Evolutionary conservation across 2,113 vertebrate species (phyloP), one percentile per base, ranked within the genome.

Genomic region (Hippocampus comes): DNA sequence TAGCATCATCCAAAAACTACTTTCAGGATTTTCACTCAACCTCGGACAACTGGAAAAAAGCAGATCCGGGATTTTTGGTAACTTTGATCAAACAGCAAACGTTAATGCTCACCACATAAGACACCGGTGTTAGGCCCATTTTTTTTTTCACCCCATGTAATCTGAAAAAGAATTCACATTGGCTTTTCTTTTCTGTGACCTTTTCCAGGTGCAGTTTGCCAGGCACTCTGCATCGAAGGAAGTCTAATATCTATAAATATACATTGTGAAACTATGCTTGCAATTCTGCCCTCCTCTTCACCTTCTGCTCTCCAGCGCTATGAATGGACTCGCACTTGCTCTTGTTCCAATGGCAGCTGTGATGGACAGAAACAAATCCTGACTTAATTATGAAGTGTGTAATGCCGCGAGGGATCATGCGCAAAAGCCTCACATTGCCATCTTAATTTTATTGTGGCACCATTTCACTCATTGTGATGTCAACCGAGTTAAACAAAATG

Each of bases 321-420:
- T 66, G 65, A 81, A 78, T 64, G 60, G 42, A 71, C 41, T 73
- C 71, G 57, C 63, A 74, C 74, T 72, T 74, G 56, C 66, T 74
- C 53, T 71, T 68, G n/a, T 78, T 76, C 38, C 74, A 76, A 77
- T 68, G 75, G 38, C 67, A 80, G 69, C 65, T 77, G 77, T 15
- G 20, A 18, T 34, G 68, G 43, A 61, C 75, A 61, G 12, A 76
- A 69, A 75, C n/a, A 61, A 70, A 76, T 41, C 25, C 18, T 10
- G 23, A 76, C 49, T 61, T 20, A 69, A 77, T 49, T 65, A 48
- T 5, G 20, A 59, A 43, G 61, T 61, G 59, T 34, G 15, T 61
- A 61, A 25, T 3, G 56, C 70, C 70, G 38, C 21, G 55, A 21
- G 65, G 43, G 12, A 55, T 77, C 64, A 46, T 18, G 51, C 76